Base-by-base conservation (phyloP, 1,140 invertebrate genomes). In the Trichoplusia ni region DNA sequence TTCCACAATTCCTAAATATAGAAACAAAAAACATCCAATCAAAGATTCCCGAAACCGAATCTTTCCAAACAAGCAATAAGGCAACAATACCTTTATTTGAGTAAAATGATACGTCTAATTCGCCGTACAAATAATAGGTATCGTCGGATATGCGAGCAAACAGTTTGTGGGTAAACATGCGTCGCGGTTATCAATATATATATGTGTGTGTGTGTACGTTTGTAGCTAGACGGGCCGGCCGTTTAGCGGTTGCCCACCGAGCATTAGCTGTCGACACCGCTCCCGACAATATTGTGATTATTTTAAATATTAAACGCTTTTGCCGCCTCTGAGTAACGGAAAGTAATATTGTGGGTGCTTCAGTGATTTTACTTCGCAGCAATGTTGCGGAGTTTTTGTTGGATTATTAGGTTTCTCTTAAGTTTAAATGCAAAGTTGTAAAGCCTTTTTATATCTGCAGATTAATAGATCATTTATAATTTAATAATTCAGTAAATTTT, bases 41-140 rank as follows among this genome's bases (percentile, higher is more conserved):
- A 51, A 51, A 59, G 44, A 66, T 31, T 14, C 31, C 25, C 25
- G 7, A 27, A 27, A 27, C 33, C 14, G 37, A 25, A 29, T 16
- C 37, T 46, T 65, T 46, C 5, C 44, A 16, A 66, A 67, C 31
- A 68, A 64, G 44, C 59, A 70, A 66, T 68, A 65, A 66, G 60
- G 60, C 66, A 59, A 33, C 53, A 65, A 69, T 66, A 73, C 47
- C 64, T 69, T 69, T 84, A 77, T 82, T 84, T 84, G 73, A 72
- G 67, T 73, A 76, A 84, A 81, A 82, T 73, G 79, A 81, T 81
- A 80, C 71, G 66, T 71, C 73, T 87, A 84, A 87, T 82, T 73
- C 77, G 51, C 56, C 69, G 71, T 64, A 62, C 79, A 87, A 85
- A 87, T 83, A 87, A 80, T 79, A 77, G 80, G 82, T 81, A 74